A percentile compares a stretch with the other conserved stretches of the same genome.
phyloP scores from a whole-genome alignment of 2,113 vertebrate species.

The Chloropsis hardwickii region DNA sequence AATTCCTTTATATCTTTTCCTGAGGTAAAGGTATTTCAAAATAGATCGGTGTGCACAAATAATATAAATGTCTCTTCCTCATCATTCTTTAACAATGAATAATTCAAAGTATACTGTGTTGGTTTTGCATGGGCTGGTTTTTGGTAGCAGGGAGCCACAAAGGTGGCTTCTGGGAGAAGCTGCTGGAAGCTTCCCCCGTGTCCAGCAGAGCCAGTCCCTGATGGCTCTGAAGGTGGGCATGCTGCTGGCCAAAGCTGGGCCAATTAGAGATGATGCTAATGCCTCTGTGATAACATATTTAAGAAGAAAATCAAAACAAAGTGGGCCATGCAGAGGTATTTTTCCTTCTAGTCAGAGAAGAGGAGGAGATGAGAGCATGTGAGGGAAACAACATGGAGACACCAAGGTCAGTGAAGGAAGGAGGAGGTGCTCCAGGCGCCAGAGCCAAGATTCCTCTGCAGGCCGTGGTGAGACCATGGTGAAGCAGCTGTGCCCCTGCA shows the following conservation, averaged over 20 bases:
- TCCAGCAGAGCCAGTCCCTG: neutral
- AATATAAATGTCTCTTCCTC: neutral
- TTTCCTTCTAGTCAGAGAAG: neutral
- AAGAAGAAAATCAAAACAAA: neutral
- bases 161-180: neutral
- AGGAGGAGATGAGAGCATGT: neutral
- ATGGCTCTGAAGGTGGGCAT: too few species aligned
- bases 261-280: fast-evolving
- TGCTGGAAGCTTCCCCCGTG: neutral
- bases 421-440: fast-evolving
- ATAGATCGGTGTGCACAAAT: neutral
- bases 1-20: neutral
- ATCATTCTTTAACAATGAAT: neutral
- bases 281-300: neutral
- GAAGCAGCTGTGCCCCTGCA: neutral
- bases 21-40: neutral
- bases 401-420: neutral
- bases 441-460: fast-evolving
- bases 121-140: neutral
- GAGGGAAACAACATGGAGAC: neutral
- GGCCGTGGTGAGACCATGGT: fast-evolving
- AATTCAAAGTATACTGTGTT: neutral
- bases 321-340: neutral
- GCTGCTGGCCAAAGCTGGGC: neutral
- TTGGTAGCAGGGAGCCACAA: neutral